Evolutionary conservation across 2,888 invertebrate species (phyloP).

Genomic region (Macropis europaea): DNA sequence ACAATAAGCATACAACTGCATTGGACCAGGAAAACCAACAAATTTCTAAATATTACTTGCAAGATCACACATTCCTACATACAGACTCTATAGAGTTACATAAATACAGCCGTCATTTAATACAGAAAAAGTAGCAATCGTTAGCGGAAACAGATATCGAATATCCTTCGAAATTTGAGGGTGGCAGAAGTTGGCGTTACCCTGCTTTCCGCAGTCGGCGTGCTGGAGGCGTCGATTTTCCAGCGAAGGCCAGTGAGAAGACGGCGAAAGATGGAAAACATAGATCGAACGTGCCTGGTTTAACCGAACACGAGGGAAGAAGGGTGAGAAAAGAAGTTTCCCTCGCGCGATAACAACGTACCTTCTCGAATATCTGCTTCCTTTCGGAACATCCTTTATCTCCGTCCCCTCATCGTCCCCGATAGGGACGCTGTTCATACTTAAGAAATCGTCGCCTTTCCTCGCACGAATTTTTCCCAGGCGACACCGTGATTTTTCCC

Average conservation of each 20-base stretch:
- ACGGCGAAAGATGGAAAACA: constrained; percentile 31
- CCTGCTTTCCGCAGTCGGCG: background rate
- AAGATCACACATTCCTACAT: no score
- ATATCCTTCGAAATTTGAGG: constrained; percentile 21
- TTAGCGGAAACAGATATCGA: background rate
- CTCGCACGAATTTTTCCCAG: background rate
- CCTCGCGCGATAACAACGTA: constrained; percentile 37
- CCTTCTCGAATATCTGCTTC: constrained; percentile 11
- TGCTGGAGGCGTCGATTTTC: background rate
- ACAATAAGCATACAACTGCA: no score
- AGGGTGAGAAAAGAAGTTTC: constrained; percentile 31
- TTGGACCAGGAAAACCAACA: no score
- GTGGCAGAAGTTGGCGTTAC: constrained; percentile 6
- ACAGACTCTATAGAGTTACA: no score
- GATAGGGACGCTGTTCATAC: background rate
- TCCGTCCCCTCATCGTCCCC: background rate
- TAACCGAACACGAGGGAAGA: constrained; percentile 17
- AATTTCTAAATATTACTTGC: no score
- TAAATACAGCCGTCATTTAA: no score
- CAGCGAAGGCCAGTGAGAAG: background rate
- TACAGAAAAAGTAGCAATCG: background rate
- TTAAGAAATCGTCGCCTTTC: constrained; percentile 11
- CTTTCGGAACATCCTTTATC: constrained; percentile 18
- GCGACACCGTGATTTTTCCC: background rate
- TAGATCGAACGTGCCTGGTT: constrained; percentile 24